Base-by-base conservation (phyloP, 2,113 vertebrate genomes). In the Poeciliopsis prolifica region DNA sequence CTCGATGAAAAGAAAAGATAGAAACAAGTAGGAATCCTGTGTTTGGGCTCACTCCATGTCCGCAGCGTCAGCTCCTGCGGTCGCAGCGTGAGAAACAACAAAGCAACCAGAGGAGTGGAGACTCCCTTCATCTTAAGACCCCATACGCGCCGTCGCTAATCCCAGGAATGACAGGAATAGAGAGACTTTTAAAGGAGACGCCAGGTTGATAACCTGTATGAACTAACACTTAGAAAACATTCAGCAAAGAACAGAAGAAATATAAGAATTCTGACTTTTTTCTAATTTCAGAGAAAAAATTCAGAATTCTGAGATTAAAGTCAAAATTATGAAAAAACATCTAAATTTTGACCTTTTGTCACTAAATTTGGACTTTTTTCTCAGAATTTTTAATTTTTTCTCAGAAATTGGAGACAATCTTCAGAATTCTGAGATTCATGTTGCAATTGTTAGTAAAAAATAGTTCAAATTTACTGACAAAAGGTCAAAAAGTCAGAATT, bases 1-100 rank as follows among this genome's bases (percentile, higher is more conserved):
- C 51, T n/a, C 24, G n/a, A n/a, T 58, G 51, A 58, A 58, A 58
- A 58, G 51, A 58, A 58, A 58, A 58, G 51, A 58, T 58, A n/a
- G 51, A 58, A 58, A 58, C 22, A n/a, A n/a, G 24, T 8, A 58
- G 24, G 51, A 58, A 58, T 58, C 51, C 51, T 24, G 24, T n/a
- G 51, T n/a, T 58, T 58, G 51, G 51, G 8, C 24, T n/a, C 51
- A 58, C 51, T 58, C 24, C 51, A 22, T 17, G 19, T n/a, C 51
- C 24, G 3, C 24, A 58, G 51, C 51, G 22, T 58, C 51, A 58
- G 51, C 22, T 58, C 51, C 51, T 58, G 51, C 24, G 22, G 51
- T 24, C 51, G 51, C 19, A 58, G 51, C 51, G 22, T 58, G 51
- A 58, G 22, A 58, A 24, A 58, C 8, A 58, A 58, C 51, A 58